phyloP scores from a whole-genome alignment of 1,140 invertebrate species.

The Bombus waltoni region DNA sequence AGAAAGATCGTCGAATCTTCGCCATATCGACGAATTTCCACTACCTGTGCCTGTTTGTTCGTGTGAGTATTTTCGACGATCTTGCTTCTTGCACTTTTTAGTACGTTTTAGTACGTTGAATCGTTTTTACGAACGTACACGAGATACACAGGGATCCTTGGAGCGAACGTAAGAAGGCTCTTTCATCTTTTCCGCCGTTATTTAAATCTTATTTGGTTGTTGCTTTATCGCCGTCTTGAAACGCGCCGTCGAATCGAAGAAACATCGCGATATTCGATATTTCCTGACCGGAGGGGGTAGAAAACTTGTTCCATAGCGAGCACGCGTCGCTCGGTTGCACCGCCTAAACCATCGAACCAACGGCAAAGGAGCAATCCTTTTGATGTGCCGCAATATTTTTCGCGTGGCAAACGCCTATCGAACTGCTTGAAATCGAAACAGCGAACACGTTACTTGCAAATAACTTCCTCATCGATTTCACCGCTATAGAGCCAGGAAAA shows the following conservation, averaged over 20 bases:
- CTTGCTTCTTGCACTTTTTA: too few species aligned
- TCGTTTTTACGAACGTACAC: background rate
- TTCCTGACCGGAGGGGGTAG: conserved; percentile 9
- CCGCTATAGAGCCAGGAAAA: background rate
- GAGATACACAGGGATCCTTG: background rate
- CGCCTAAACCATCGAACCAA: background rate
- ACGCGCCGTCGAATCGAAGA: conserved; percentile 27
- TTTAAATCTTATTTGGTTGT: conserved; percentile 35
- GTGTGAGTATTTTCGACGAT: background rate
- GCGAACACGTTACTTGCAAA: background rate
- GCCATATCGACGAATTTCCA: background rate
- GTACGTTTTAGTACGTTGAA: background rate
- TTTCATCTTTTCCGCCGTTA: conserved; percentile 28
- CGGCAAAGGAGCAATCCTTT: conserved; percentile 38
- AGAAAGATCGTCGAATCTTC: background rate
- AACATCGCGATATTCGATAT: conserved; percentile 43
- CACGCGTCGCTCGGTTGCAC: background rate
- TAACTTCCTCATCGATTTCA: background rate
- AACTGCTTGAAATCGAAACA: background rate
- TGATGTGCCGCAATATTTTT: conserved; percentile 32
- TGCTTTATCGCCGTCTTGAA: conserved; percentile 28
- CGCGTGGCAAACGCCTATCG: conserved; percentile 5
- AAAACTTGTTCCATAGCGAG: conserved; percentile 17
- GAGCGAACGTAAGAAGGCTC: background rate
- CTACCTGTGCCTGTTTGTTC: too few species aligned